Percentiles rank a stretch among this genome's conserved stretches.
phyloP scores from a whole-genome alignment of 1,140 invertebrate genomes.

The Apis dorsata region DNA sequence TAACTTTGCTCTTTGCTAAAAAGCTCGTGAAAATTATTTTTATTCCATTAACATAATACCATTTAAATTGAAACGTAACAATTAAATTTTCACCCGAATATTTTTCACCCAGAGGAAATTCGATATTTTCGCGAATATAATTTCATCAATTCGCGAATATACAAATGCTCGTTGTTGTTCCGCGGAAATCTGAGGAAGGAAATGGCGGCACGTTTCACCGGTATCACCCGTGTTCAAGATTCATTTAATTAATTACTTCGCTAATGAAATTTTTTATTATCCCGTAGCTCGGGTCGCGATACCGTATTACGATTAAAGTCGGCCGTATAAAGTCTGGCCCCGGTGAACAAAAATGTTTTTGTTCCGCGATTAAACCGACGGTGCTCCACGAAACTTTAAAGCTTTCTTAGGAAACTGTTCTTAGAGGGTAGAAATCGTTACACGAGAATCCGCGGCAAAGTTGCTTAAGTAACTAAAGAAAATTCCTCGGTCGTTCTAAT shows the following conservation, averaged over 20 bases:
- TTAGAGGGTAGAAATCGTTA: constrained; percentile 33
- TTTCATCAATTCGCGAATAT: neutral
- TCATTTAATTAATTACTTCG: constrained; percentile 27
- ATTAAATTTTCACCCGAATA: neutral
- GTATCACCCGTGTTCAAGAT: neutral
- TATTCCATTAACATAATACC: neutral
- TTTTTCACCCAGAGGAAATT: neutral
- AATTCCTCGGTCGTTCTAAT: constrained; percentile 19
- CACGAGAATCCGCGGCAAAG: constrained; percentile 6
- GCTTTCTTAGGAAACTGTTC: constrained; percentile 51
- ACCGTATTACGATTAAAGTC: constrained; percentile 41
- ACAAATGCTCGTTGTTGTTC: neutral
- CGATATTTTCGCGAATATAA: neutral
- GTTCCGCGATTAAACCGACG: constrained; percentile 25
- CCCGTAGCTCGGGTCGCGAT: neutral
- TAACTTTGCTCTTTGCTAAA: no score
- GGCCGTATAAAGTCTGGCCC: neutral
- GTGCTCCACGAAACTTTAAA: constrained; percentile 38
- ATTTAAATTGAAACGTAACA: neutral
- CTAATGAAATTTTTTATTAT: constrained; percentile 40
- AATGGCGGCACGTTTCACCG: no score
- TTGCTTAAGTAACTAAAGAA: constrained; percentile 45
- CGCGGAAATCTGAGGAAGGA: neutral
- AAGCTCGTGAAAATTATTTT: no score
- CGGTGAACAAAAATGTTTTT: constrained; percentile 42